Conservation (phyloP, 2,113 vertebrate species). For the Cyprinodon variegatus region DNA sequence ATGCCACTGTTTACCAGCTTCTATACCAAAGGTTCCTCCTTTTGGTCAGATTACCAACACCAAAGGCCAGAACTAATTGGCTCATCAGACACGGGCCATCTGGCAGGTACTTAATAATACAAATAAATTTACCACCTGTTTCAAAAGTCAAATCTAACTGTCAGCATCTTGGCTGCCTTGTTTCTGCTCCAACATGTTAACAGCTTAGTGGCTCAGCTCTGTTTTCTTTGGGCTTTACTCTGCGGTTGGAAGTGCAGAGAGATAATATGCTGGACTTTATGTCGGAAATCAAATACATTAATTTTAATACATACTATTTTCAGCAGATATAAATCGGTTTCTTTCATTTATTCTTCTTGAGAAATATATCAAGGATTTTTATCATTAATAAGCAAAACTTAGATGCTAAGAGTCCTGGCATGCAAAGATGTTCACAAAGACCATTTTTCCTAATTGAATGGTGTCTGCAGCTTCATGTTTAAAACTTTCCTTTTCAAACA, state of each 20-base stretch:
- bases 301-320: too few species aligned
- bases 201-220: constrained; percentile 15
- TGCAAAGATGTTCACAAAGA: too few species aligned
- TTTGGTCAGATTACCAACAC: constrained; percentile 17
- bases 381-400: too few species aligned
- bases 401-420: not conserved
- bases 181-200: constrained; percentile 42
- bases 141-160: constrained; percentile 47
- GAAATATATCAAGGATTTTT: too few species aligned
- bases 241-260: not conserved
- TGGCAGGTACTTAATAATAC: constrained; percentile 58
- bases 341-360: too few species aligned
- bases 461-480: not conserved
- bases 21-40: constrained; percentile 7
- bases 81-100: constrained; percentile 40
- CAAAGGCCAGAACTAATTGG: constrained; percentile 52
- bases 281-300: too few species aligned
- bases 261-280: not conserved
- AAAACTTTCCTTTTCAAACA: too few species aligned
- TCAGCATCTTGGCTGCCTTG: constrained; percentile 38
- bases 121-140: constrained; percentile 43
- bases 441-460: too few species aligned
- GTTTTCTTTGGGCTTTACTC: constrained; percentile 5
- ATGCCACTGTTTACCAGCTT: constrained; percentile 17
- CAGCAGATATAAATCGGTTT: too few species aligned